These are phyloP conservation scores for Champsocephalus esox DNA, from an alignment of 2,797 vertebrate species.

Conservation along the genomic window DNA sequence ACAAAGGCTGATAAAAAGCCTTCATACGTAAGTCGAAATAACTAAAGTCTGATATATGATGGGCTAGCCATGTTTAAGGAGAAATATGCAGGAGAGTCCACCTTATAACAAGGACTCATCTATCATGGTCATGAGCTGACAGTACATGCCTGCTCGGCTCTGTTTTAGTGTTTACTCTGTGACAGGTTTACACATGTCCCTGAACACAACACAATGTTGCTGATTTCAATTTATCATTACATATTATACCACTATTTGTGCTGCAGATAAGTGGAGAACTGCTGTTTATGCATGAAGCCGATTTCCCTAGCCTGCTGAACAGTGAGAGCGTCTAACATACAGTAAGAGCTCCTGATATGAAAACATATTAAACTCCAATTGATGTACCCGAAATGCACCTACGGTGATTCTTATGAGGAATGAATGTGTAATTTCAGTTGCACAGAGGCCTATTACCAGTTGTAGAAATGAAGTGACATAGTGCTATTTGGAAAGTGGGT, in stretches of 20 bases:
- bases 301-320: conserved; percentile 36
- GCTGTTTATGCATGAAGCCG: neutral
- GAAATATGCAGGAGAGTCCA: conserved; percentile 23
- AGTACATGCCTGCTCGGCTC: conserved; percentile 21
- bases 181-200: conserved; percentile 36
- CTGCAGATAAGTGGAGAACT: conserved; percentile 15
- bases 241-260: conserved; percentile 19
- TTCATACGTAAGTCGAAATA: conserved; percentile 13
- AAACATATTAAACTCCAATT: conserved; percentile 42
- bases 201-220: conserved; percentile 1
- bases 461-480: conserved; percentile 27
- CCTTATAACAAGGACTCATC: conserved; percentile 35
- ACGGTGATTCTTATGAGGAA: conserved; percentile 39
- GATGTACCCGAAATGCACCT: conserved; percentile 26
- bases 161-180: conserved; percentile 13
- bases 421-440: conserved; percentile 39
- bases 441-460: conserved; percentile 17
- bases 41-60: conserved; percentile 10
- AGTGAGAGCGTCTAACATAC: conserved; percentile 8
- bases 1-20: neutral
- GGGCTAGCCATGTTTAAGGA: conserved; percentile 4
- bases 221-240: conserved; percentile 53
- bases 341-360: conserved; percentile 8
- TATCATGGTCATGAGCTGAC: conserved; percentile 45
- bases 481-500: conserved; percentile 26